These are phyloP conservation scores for Seriola dumerili DNA, from an alignment of 2,113 vertebrate species.

Conservation along the genomic window DNA sequence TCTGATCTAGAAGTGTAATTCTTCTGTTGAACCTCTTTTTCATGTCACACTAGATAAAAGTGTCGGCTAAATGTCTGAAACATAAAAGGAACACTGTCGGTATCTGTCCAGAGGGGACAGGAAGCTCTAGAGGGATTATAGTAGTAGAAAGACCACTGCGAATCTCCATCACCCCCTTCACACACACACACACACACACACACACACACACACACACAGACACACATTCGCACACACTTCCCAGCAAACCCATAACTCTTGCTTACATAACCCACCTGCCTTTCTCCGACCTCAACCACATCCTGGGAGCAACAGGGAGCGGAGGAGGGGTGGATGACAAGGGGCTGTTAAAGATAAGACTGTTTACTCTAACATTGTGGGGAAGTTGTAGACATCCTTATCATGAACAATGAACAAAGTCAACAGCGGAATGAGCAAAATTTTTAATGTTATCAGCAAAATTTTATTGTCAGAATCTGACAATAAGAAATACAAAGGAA, in stretches of 20 bases:
- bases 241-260: conserved; percentile 35
- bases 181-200: conserved; percentile 20
- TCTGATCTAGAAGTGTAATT: background rate
- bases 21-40: background rate
- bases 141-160: background rate
- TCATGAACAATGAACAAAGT: conserved; percentile 36
- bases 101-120: conserved; percentile 8
- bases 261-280: conserved; percentile 69
- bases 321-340: conserved; percentile 34
- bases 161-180: conserved; percentile 25
- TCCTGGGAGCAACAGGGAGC: conserved; percentile 43
- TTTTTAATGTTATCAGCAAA: background rate
- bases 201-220: conserved; percentile 27
- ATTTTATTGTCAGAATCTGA: background rate
- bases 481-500: conserved; percentile 8
- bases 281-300: conserved; percentile 33
- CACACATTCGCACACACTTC: conserved; percentile 34
- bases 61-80: conserved; percentile 14
- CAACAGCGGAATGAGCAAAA: conserved; percentile 28
- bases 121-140: background rate
- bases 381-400: conserved; percentile 58
- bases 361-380: conserved; percentile 48
- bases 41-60: background rate
- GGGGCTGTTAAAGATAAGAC: conserved; percentile 58
- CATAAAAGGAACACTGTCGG: background rate